Evolutionary conservation across 2,797 vertebrate genomes (phyloP).

Genomic region (Acridotheres tristis): DNA sequence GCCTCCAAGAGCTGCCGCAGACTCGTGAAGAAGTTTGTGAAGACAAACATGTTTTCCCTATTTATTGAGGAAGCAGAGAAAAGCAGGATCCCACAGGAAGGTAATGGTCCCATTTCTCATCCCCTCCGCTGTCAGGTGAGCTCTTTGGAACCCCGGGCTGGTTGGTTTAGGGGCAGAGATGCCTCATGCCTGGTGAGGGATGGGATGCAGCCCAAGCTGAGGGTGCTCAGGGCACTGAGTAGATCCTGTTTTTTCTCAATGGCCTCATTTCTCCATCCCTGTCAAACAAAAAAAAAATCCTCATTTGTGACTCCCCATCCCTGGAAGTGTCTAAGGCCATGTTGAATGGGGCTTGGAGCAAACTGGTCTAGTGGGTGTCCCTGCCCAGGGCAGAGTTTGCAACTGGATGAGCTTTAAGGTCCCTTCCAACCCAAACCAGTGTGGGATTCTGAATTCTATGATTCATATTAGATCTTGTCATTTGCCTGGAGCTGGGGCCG

Average conservation of each 20-base stretch:
- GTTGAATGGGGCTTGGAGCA: not conserved
- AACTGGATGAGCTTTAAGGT: not conserved
- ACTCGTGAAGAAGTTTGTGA: constrained; percentile 89
- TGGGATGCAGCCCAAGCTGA: not conserved
- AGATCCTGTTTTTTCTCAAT: not conserved
- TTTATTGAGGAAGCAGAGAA: constrained; percentile 93
- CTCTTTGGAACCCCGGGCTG: not conserved
- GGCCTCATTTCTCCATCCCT: not conserved
- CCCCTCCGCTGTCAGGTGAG: fast-evolving
- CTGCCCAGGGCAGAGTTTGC: not conserved
- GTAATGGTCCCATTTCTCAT: constrained; percentile 42
- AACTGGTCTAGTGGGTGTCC: not conserved
- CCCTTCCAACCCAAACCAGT: not conserved
- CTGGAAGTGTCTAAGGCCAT: not conserved
- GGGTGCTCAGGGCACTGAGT: not conserved
- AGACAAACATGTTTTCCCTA: constrained; percentile 93
- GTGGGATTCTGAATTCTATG: not conserved
- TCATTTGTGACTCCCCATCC: not conserved
- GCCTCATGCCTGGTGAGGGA: fast-evolving
- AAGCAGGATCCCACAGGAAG: constrained; percentile 83
- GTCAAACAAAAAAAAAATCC: not conserved
- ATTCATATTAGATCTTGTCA: not conserved
- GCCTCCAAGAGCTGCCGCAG: constrained; percentile 82
- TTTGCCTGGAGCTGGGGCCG: fast-evolving
- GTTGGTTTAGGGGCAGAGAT: not conserved